These are phyloP conservation scores for Rhinoraja longicauda DNA, from an alignment of 2,797 vertebrate genomes.

Conservation along the genomic window DNA sequence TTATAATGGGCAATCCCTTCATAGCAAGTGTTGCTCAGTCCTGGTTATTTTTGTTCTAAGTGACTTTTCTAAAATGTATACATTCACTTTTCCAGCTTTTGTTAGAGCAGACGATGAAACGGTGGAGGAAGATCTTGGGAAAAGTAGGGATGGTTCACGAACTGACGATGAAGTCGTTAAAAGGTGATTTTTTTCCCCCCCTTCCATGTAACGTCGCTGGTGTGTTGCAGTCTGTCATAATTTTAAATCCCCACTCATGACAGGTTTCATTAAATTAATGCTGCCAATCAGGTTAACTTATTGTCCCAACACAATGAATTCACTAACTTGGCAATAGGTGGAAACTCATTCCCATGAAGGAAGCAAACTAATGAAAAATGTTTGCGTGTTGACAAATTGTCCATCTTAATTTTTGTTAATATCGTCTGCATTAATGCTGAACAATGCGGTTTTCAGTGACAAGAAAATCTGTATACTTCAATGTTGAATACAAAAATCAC, in stretches of 20 bases:
- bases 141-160: slow-evolving; percentile 89
- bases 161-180: slow-evolving; percentile 94
- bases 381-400: too few species aligned
- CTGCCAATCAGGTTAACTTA: background rate
- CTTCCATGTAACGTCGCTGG: background rate
- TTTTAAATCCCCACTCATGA: background rate
- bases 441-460: background rate
- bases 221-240: background rate
- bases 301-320: background rate
- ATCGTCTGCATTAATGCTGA: background rate
- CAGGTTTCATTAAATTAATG: background rate
- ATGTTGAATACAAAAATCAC: background rate
- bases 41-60: too few species aligned
- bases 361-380: too few species aligned
- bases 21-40: too few species aligned
- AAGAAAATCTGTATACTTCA: background rate
- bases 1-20: too few species aligned
- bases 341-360: too few species aligned
- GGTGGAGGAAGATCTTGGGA: slow-evolving; percentile 88
- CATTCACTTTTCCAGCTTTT: slow-evolving; percentile 57
- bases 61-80: background rate
- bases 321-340: background rate
- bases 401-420: background rate
- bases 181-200: slow-evolving; percentile 58
- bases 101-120: slow-evolving; percentile 80